Percentiles rank a stretch among this genome's conserved stretches.
These are phyloP conservation scores for Champsocephalus esox DNA, from an alignment of 2,797 vertebrate species.

Conservation along the genomic window DNA sequence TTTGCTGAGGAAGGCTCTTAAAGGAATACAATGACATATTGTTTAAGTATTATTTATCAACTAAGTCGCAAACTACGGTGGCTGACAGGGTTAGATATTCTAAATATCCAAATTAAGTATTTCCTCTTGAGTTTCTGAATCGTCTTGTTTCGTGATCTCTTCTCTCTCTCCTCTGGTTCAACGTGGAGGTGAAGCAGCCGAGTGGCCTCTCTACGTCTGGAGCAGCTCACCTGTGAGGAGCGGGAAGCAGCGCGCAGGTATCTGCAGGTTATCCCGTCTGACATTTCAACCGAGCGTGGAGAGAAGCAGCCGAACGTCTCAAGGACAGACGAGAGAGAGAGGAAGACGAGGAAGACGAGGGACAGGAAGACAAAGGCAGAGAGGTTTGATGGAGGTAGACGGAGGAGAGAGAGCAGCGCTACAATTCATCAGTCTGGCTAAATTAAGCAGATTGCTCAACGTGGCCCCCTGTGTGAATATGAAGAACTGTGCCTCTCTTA, in stretches of 20 bases:
- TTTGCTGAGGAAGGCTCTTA: no score
- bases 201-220: background rate
- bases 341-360: constrained; percentile 3
- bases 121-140: background rate
- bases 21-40: no score
- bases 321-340: constrained; percentile 39
- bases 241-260: constrained; percentile 2
- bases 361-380: constrained; percentile 9
- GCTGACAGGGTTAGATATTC: background rate
- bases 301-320: constrained; percentile 24
- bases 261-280: constrained; percentile 38
- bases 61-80: no score
- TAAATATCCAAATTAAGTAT: background rate
- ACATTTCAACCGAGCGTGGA: constrained; percentile 32
- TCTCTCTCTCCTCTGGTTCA: background rate
- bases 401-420: constrained; percentile 9
- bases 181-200: background rate
- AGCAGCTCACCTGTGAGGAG: constrained; percentile 3
- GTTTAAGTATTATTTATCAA: no score
- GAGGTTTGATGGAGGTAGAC: constrained; percentile 12
- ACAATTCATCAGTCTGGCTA: constrained; percentile 76
- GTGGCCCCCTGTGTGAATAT: constrained; percentile 70
- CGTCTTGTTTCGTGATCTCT: background rate
- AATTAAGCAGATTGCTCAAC: constrained; percentile 79
- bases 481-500: constrained; percentile 79